Percentiles rank a stretch among this genome's conserved stretches.
Evolutionary conservation across 2,113 vertebrate species (phyloP).

Genomic region (Gorsachius goisagi): DNA sequence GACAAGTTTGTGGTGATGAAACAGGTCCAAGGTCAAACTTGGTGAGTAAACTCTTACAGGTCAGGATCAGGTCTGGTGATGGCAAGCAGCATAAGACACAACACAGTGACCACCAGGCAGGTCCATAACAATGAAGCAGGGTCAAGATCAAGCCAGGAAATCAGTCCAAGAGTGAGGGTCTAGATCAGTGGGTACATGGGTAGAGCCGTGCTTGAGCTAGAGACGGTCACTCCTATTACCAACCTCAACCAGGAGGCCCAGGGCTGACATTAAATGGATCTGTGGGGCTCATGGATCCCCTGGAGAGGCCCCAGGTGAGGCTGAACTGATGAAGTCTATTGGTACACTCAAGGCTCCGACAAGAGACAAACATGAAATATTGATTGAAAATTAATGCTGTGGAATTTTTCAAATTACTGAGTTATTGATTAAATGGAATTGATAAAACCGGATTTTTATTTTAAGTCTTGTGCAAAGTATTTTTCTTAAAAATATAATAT

Average conservation of each 20-base stretch:
- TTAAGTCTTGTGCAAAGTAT: background rate
- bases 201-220: background rate
- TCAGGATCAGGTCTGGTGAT: background rate
- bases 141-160: too few species aligned
- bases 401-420: background rate
- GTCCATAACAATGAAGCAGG: background rate
- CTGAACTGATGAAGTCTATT: background rate
- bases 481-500: background rate
- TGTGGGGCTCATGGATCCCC: background rate
- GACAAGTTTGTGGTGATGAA: background rate
- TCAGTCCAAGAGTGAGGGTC: background rate
- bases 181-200: background rate
- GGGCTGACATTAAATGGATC: background rate
- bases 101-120: background rate
- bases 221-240: background rate
- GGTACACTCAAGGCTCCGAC: background rate
- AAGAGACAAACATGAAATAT: background rate
- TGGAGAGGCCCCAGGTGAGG: background rate
- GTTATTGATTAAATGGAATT: background rate
- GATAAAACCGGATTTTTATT: background rate
- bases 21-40: accelerated
- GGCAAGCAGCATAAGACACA: background rate
- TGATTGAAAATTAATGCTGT: background rate
- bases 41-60: background rate
- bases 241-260: background rate